These are phyloP conservation scores for Chymomyza costata DNA, from an alignment of 1,140 invertebrate species.

Conservation along the genomic window DNA sequence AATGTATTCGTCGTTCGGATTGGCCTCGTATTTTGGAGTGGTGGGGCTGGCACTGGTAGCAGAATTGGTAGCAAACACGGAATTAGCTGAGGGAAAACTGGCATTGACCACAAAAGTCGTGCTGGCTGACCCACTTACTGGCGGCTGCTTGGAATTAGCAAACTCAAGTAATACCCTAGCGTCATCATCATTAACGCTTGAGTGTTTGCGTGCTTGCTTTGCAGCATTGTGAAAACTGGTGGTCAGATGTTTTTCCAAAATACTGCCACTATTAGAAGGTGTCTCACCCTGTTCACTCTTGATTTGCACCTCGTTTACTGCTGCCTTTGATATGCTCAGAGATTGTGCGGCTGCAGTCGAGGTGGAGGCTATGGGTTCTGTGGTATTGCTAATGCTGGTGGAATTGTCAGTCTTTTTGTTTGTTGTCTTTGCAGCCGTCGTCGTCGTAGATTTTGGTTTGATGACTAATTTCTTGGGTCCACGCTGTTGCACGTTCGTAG, in stretches of 20 bases:
- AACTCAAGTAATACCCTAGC: conserved; percentile 63
- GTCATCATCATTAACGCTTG: conserved; percentile 57
- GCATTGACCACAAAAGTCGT: conserved; percentile 60
- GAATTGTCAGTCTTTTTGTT: conserved; percentile 58
- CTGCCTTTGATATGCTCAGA: not conserved
- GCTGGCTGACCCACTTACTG: conserved; percentile 19
- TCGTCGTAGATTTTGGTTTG: conserved; percentile 61
- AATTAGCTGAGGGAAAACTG: conserved; percentile 60
- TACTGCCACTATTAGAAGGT: conserved; percentile 32
- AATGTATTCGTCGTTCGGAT: conserved; percentile 57
- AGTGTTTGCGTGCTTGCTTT: conserved; percentile 36
- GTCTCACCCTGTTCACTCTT: conserved; percentile 46
- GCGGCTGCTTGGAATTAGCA: conserved; percentile 62
- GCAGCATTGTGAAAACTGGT: conserved; percentile 22
- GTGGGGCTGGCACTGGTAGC: conserved; percentile 3
- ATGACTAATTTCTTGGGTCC: conserved; percentile 73
- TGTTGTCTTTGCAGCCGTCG: conserved; percentile 26
- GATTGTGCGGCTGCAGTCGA: not conserved
- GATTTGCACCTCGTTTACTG: conserved; percentile 37
- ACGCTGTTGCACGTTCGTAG: conserved; percentile 43
- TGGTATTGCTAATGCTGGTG: conserved; percentile 30
- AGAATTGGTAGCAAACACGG: conserved; percentile 53
- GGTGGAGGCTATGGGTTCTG: conserved; percentile 34
- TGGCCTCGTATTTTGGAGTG: conserved; percentile 9
- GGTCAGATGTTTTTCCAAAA: conserved; percentile 63